A percentile compares a stretch with the other conserved stretches of the same genome.
Conservation (phyloP, 1,140 invertebrate genomes). For the Drosophila arawakana region DNA sequence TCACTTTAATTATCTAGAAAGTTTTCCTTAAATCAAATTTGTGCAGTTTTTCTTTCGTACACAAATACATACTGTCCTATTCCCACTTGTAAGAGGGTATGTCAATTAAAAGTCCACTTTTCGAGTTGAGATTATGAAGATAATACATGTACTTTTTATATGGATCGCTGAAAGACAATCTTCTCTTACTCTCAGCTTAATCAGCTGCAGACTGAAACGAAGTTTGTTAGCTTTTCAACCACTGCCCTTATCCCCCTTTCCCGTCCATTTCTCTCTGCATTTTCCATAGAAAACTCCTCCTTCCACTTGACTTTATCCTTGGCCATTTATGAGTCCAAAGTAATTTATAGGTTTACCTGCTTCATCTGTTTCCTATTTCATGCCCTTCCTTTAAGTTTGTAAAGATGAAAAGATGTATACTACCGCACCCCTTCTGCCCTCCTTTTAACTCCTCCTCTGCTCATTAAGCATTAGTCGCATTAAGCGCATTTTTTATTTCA, state of each 20-base stretch:
- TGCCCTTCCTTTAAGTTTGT: neutral
- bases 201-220: neutral
- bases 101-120: too few species aligned
- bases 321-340: slow-evolving; percentile 29
- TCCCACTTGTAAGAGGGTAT: too few species aligned
- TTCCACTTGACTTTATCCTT: slow-evolving; percentile 1
- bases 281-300: too few species aligned
- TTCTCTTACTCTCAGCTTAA: neutral
- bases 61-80: too few species aligned
- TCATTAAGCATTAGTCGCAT: slow-evolving; percentile 72
- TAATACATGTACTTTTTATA: neutral
- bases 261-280: neutral
- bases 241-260: neutral
- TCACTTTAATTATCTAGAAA: too few species aligned
- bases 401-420: slow-evolving; percentile 38
- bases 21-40: too few species aligned
- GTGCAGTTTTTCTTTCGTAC: too few species aligned
- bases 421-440: slow-evolving; percentile 6
- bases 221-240: neutral
- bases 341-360: slow-evolving; percentile 8
- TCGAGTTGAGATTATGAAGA: too few species aligned
- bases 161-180: neutral
- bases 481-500: slow-evolving; percentile 61
- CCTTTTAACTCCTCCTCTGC: slow-evolving; percentile 25
- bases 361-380: neutral